Evolutionary conservation across 2,888 invertebrate genomes (phyloP).

Genomic region (Tipula unca): DNA sequence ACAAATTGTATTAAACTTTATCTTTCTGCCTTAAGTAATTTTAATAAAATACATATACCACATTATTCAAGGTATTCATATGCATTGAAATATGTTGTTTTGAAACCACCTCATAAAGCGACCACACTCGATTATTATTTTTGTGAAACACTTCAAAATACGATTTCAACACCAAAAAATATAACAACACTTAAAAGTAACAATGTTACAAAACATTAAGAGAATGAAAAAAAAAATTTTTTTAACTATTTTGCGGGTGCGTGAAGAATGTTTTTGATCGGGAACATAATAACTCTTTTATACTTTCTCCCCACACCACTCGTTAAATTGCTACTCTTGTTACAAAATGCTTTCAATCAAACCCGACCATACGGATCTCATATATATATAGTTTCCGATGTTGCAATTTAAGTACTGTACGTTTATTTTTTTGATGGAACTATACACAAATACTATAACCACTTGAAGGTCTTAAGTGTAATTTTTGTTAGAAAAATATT

Average conservation of each 20-base stretch:
- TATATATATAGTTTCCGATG: not conserved
- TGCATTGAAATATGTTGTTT: not conserved
- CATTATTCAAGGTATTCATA: too few species aligned
- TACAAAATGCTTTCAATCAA: not conserved
- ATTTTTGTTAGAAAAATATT: not conserved
- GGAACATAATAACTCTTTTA: not conserved
- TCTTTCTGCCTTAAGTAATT: too few species aligned
- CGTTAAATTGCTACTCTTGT: not conserved
- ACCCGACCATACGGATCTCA: not conserved
- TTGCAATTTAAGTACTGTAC: not conserved
- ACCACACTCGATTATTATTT: not conserved
- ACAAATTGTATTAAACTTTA: too few species aligned
- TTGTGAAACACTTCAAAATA: not conserved
- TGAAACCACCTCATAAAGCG: not conserved
- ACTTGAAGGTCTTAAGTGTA: conserved; percentile 14
- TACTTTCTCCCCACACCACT: not conserved
- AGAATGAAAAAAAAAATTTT: not conserved
- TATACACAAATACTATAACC: not conserved
- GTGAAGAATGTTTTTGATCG: not conserved
- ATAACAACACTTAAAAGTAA: not conserved
- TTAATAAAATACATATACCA: too few species aligned
- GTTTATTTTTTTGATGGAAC: not conserved
- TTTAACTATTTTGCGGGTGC: not conserved
- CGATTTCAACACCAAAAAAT: not conserved
- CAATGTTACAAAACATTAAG: not conserved